A percentile compares a stretch with the other conserved stretches of the same genome.
Conservation (phyloP, 2,888 invertebrate species). For the Copidosoma aretas region DNA sequence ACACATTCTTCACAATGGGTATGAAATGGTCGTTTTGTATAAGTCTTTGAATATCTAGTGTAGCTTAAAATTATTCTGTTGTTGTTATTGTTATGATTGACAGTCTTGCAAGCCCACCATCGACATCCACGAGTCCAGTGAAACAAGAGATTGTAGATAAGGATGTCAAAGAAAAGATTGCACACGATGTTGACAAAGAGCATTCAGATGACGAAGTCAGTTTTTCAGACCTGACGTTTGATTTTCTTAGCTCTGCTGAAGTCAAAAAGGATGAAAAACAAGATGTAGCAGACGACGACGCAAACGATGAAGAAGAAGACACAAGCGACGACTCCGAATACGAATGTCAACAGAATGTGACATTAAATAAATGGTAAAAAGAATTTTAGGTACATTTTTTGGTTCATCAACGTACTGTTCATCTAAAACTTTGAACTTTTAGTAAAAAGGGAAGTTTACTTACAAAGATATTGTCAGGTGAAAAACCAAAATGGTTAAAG, state of each 20-base stretch:
- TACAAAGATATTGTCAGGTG: background rate
- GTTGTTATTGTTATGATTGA: background rate
- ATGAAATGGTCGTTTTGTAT: conserved; percentile 1
- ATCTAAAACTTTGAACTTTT: background rate
- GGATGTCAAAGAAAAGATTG: background rate
- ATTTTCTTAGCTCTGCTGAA: too few species aligned
- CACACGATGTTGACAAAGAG: too few species aligned
- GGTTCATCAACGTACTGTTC: background rate
- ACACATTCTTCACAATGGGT: conserved; percentile 25
- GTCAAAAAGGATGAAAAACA: background rate
- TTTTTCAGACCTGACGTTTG: too few species aligned
- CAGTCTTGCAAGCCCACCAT: background rate
- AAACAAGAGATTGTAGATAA: background rate
- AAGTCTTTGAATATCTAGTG: background rate
- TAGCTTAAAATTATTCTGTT: background rate
- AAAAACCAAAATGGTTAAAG: conserved; percentile 3
- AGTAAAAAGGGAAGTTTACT: conserved; percentile 9
- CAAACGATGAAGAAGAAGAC: background rate
- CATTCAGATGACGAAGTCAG: too few species aligned
- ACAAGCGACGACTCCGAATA: background rate
- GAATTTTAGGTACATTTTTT: background rate
- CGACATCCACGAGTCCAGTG: background rate
- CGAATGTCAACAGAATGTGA: too few species aligned
- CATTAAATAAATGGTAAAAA: too few species aligned
- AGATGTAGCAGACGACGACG: background rate